Evolutionary conservation across 1,140 invertebrate species (phyloP), one percentile per base, ranked within the genome.

Genomic region (Bombyx mandarina): DNA sequence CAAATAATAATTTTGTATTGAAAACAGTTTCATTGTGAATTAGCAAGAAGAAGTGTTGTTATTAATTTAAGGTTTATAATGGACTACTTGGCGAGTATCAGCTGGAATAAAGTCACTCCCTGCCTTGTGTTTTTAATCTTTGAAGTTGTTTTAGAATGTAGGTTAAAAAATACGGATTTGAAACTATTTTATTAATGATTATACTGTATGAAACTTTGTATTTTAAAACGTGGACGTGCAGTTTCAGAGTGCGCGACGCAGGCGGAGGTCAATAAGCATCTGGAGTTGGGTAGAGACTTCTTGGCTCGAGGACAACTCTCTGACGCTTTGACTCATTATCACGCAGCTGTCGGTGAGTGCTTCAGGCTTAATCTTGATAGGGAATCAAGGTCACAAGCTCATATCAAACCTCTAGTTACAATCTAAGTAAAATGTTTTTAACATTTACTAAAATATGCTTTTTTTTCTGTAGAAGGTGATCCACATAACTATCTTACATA

Each of bases 271-370:
- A 93, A 97, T 69, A 94, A 93, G 74, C 97, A 99, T 90, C 89
- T 99, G 75, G 95, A 99, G 79, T 89, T 98, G 80, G 98, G 98
- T 1, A 94, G 94, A 82, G 93, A 97, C 69, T 94, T 98, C 78
- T 88, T 99, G 65, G 93, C 95, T 7, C 92, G 92, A 67, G 97
- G 98, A 50, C 96, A 99, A 81, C 91, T 99, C 54, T 94, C 96
- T 52, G 98, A 99, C 90, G 98, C 99, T 1, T 86, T 99, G 42
- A 95, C 95, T 52, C 98, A 99, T 80, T 99, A 98, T 89, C 98
- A 99, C 91, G 95, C 96, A 57, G 99, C 98, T 68, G 95, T 99
- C 75, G 97, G 97, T 98, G 87, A 91, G 93, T 80, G 43, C 12
- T 51, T 8, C 57, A 45, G 6, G 6, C 44, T 46, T 49, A 12